Base-by-base conservation (phyloP, 2,797 vertebrate species). In the Chromobotia macracanthus region DNA sequence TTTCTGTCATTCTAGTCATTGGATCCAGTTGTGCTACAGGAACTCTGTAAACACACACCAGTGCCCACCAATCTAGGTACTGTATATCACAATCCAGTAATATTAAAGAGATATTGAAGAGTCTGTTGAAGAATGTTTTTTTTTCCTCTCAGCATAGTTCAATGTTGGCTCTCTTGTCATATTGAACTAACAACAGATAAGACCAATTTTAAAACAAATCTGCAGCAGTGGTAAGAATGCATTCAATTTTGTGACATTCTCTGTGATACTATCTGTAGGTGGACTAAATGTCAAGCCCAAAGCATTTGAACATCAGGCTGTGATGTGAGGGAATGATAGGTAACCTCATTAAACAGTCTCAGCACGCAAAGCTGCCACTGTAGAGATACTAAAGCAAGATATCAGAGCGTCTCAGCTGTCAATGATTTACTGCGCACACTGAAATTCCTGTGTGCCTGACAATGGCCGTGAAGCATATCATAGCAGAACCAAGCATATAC, bases 201-300 rank as follows among this genome's bases (percentile, higher is more conserved):
- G 15, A n/a, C 18, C 8, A 10, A 35, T 63, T 46, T 41, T 16
- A 5, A 6, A 60, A 61, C 61, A 23, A 16, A 19, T 31, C 41
- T 48, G 25, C 18, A 61, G 21, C 6, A 28, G 58, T 31, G 23
- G 23, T 16, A 72, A 19, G 12, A 53, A 53, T 19, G 55, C n/a
- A 10, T n/a, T 46, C 44, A 6, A 77, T 31, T 71, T 71, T 63
- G 19, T 28, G 38, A 48, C 61, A 46, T 16, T 23, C 60, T 72
- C 11, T 35, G 12, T 6, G 18, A 77, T 31, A 46, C 35, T 68
- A 41, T 46, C 25, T 55, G 69, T 79, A 56, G 77, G 77, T 79
- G 69, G 60, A 50, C 23, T 66, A 79, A 79, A 80, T 75, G 73
- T 80, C 64, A 75, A 80, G 16, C 18, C 25, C 16, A 18, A 63